Percentiles rank a stretch among this genome's conserved stretches.
Conservation (phyloP, 2,797 vertebrate species). For the Onychomys torridus region DNA sequence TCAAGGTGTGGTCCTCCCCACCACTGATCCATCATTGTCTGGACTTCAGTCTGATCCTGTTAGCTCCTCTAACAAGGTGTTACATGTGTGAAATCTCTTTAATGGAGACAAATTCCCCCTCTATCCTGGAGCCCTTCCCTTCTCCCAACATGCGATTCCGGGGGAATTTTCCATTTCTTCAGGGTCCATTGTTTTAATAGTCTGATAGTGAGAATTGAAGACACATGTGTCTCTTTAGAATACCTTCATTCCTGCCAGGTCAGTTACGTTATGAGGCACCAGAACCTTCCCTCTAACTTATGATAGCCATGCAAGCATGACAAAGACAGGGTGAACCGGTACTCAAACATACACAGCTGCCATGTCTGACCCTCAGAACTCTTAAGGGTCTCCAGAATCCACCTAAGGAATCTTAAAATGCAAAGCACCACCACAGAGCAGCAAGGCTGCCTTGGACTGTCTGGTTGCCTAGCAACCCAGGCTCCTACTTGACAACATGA, state of each 20-base stretch:
- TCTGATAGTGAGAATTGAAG: not conserved
- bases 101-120: not conserved
- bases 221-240: not conserved
- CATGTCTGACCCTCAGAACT: not conserved
- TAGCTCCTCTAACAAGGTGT: not conserved
- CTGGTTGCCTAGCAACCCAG: slow-evolving; percentile 82
- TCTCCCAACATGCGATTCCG: not conserved
- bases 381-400: slow-evolving; percentile 42
- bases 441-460: not conserved
- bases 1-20: not conserved
- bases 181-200: not conserved
- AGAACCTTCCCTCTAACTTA: not conserved
- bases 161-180: not conserved
- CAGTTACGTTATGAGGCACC: not conserved
- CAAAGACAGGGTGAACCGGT: not conserved
- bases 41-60: not conserved
- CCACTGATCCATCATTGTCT: not conserved
- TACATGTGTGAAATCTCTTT: not conserved
- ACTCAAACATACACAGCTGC: not conserved
- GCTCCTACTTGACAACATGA: slow-evolving; percentile 52
- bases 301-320: not conserved
- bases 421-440: slow-evolving; percentile 58
- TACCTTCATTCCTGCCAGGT: not conserved
- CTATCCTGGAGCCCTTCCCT: not conserved
- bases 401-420: slow-evolving; percentile 29